phyloP scores from a whole-genome alignment of 2,888 invertebrate species.

The Agrotis segetum region DNA sequence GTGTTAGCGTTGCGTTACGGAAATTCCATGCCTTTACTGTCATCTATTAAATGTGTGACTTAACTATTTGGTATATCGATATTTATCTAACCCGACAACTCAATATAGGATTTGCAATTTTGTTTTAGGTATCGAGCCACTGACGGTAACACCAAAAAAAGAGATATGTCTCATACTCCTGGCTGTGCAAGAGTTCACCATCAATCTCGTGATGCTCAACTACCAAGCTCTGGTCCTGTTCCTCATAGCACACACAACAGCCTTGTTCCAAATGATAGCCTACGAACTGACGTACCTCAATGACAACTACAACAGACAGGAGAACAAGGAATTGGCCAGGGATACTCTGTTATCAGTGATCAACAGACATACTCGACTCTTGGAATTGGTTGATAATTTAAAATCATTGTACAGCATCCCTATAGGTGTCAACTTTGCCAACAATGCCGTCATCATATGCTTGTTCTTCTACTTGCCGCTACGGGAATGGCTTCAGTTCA shows the following conservation, averaged over 20 bases:
- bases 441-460: constrained; percentile 80
- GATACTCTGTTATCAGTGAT: constrained; percentile 72
- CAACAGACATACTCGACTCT: constrained; percentile 72
- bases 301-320: constrained; percentile 55
- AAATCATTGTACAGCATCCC: constrained; percentile 80
- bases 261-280: constrained; percentile 79
- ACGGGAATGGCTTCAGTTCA: constrained; percentile 77
- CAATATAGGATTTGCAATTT: neutral
- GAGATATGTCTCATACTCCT: constrained; percentile 77
- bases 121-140: constrained; percentile 77
- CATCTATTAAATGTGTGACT: neutral
- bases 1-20: too few species aligned
- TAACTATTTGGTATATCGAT: neutral
- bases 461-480: constrained; percentile 80
- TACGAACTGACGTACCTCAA: constrained; percentile 76
- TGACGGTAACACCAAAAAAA: constrained; percentile 74
- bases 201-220: constrained; percentile 74
- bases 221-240: constrained; percentile 80
- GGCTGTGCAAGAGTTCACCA: constrained; percentile 71
- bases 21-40: too few species aligned
- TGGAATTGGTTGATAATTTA: constrained; percentile 74
- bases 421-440: constrained; percentile 82
- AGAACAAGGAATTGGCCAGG: constrained; percentile 66
- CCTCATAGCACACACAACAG: constrained; percentile 80
- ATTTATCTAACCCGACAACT: neutral